Percentiles rank a stretch among this genome's conserved stretches.
Conservation (phyloP, 23 tunicate species). For the Pegea sp. region DNA sequence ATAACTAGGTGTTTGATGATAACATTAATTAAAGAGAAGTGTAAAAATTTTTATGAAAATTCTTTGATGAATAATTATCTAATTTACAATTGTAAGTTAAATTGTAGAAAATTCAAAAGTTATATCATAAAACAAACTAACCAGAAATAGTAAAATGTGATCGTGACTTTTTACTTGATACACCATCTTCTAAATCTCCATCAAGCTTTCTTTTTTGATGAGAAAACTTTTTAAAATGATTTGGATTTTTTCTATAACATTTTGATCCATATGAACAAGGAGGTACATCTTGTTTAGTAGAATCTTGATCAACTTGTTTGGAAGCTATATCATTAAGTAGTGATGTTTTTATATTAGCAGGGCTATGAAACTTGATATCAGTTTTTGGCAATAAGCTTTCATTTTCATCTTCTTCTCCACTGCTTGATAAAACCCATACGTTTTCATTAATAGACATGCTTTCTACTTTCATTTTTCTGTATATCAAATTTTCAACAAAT, state of each 20-base stretch:
- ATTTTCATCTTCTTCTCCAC: slow-evolving; percentile 30
- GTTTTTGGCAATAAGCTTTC: slow-evolving; percentile 7
- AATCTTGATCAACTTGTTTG: background rate
- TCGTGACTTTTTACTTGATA: too few species aligned
- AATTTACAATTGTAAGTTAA: too few species aligned
- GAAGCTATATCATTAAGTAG: slow-evolving; percentile 3
- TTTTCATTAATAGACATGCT: too few species aligned
- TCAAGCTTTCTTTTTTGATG: slow-evolving; percentile 7
- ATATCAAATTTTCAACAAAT: too few species aligned
- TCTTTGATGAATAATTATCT: too few species aligned
- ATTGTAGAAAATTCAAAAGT: too few species aligned
- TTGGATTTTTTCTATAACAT: slow-evolving; percentile 38
- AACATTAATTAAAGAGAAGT: too few species aligned
- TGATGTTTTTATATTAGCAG: slow-evolving; percentile 5
- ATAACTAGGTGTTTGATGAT: too few species aligned
- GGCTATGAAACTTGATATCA: slow-evolving; percentile 12
- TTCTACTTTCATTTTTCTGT: too few species aligned
- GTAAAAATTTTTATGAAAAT: too few species aligned
- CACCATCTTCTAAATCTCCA: too few species aligned
- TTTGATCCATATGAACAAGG: slow-evolving; percentile 22
- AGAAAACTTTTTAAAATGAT: slow-evolving; percentile 29
- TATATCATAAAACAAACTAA: background rate
- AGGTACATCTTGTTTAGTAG: background rate
- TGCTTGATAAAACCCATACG: slow-evolving; percentile 37
- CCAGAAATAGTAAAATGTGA: too few species aligned